Evolutionary conservation across 2,797 vertebrate genomes (phyloP).

Genomic region (Diceros bicornis): DNA sequence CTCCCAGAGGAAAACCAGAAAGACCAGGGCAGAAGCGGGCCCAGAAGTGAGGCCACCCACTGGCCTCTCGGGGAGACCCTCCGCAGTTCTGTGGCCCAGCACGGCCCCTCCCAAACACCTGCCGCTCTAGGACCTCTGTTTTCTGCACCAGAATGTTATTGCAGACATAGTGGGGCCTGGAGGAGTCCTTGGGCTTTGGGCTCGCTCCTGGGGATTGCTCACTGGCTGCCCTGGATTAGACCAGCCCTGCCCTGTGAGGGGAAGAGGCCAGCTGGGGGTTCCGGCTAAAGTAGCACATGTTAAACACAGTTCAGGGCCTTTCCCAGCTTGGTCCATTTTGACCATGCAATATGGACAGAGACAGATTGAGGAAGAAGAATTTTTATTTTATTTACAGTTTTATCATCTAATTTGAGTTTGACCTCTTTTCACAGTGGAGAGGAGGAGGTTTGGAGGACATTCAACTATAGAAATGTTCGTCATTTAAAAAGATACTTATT

Average conservation of each 20-base stretch:
- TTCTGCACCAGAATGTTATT: constrained; percentile 79
- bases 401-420: not conserved
- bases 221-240: not conserved
- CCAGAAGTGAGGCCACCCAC: fast-evolving
- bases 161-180: not conserved
- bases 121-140: constrained; percentile 31
- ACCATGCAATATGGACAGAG: not conserved
- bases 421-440: not conserved
- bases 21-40: not conserved
- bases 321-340: not conserved
- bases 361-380: not conserved
- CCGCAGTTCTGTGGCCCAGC: not conserved
- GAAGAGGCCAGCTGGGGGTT: not conserved
- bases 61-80: not conserved
- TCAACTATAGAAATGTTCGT: not conserved
- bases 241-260: not conserved
- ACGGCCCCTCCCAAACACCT: not conserved
- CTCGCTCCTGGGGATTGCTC: not conserved
- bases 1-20: not conserved
- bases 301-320: not conserved
- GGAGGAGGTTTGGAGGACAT: not conserved
- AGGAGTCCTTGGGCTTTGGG: not conserved
- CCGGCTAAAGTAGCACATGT: not conserved
- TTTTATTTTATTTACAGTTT: not conserved
- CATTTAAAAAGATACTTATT: not conserved